phyloP scores from a whole-genome alignment of 2,113 vertebrate genomes.

The Crypturellus undulatus region DNA sequence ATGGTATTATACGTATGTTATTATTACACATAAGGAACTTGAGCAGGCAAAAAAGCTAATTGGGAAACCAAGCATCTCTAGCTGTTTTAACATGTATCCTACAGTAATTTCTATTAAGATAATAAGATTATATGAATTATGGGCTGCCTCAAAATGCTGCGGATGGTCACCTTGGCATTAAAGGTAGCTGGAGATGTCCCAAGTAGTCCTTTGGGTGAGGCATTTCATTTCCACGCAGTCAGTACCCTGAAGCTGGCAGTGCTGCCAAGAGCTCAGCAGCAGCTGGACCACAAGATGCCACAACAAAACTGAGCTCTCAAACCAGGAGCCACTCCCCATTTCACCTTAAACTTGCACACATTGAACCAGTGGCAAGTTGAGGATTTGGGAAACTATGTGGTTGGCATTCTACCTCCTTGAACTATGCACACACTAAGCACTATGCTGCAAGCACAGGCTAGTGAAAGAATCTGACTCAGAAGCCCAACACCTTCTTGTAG shows the following conservation, averaged over 20 bases:
- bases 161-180: background rate
- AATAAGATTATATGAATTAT: background rate
- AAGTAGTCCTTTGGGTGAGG: background rate
- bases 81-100: background rate
- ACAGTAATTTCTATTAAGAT: background rate
- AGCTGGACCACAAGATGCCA: background rate
- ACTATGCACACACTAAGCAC: background rate
- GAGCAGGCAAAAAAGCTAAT: background rate
- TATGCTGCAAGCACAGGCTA: background rate
- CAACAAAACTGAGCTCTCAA: background rate
- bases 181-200: accelerated
- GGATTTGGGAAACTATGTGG: background rate
- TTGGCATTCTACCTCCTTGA: background rate
- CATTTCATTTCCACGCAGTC: background rate
- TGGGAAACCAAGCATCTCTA: background rate
- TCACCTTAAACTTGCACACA: background rate
- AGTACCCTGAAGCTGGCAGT: background rate
- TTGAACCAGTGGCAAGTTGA: accelerated
- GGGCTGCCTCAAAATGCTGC: background rate
- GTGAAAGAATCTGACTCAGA: background rate
- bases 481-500: background rate
- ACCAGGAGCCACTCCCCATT: background rate
- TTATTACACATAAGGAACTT: background rate
- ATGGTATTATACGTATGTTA: background rate
- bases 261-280: accelerated